phyloP scores from a whole-genome alignment of 1,140 invertebrate genomes.

The Diuraphis noxia region DNA sequence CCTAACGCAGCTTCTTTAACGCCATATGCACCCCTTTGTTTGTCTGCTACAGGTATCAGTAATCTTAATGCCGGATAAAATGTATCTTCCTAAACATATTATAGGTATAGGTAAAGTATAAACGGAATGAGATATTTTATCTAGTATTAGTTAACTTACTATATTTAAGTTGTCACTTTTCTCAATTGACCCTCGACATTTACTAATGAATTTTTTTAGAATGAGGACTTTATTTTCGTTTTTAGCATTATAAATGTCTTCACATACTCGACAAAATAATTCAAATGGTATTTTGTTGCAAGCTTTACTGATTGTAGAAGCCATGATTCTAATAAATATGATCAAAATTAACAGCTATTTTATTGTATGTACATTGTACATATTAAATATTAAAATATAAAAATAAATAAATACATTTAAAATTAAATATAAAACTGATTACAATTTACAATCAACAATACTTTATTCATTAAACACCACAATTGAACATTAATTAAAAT shows the following conservation, averaged over 20 bases:
- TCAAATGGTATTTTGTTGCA: slow-evolving; percentile 61
- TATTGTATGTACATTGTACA: neutral
- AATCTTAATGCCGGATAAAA: slow-evolving; percentile 74
- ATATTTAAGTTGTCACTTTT: slow-evolving; percentile 5
- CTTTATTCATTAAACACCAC: neutral
- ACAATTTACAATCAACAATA: neutral
- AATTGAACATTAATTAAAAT: neutral
- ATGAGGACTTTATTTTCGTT: slow-evolving; percentile 62
- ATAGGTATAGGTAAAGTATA: no score
- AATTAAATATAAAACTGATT: neutral
- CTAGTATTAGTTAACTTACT: neutral
- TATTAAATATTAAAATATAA: neutral
- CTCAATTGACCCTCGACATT: slow-evolving; percentile 60
- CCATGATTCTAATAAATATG: slow-evolving; percentile 8
- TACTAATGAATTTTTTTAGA: slow-evolving; percentile 64
- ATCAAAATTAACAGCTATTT: neutral
- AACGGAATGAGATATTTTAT: neutral
- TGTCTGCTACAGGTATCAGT: slow-evolving; percentile 71
- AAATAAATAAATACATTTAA: neutral
- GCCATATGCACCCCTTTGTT: slow-evolving; percentile 68
- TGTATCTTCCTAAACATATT: slow-evolving; percentile 61
- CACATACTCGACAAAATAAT: slow-evolving; percentile 62
- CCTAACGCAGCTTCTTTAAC: slow-evolving; percentile 70
- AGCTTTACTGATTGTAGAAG: slow-evolving; percentile 10
- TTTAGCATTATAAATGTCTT: slow-evolving; percentile 63